phyloP scores from a whole-genome alignment of 2,888 invertebrate genomes.

The Arrhopalites spinosus region DNA sequence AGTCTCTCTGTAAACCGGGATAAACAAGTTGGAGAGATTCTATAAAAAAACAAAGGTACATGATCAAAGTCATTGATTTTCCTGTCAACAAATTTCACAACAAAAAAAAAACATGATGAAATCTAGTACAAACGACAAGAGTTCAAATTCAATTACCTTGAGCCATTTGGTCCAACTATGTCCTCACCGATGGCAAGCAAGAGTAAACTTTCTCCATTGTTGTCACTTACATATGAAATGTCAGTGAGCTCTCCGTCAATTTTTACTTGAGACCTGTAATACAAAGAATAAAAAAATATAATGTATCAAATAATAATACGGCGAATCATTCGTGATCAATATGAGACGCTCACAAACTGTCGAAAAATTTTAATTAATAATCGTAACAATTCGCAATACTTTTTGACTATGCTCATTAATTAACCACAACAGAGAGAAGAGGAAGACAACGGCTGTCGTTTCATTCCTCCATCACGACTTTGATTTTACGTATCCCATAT shows the following conservation, averaged over 20 bases:
- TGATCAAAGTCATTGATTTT: neutral
- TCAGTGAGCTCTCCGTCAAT: slow-evolving; percentile 51
- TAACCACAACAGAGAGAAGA: no score
- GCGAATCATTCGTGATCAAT: no score
- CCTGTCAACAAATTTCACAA: neutral
- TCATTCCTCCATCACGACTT: no score
- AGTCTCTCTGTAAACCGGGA: slow-evolving; percentile 22
- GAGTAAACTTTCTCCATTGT: slow-evolving; percentile 52
- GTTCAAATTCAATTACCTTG: neutral
- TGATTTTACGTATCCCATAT: no score
- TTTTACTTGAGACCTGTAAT: slow-evolving; percentile 47
- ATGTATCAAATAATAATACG: no score
- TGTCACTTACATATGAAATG: slow-evolving; percentile 53
- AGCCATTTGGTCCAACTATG: neutral
- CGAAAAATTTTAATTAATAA: no score
- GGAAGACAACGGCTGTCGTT: no score
- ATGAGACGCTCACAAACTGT: no score
- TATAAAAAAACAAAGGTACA: neutral
- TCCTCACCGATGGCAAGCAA: slow-evolving; percentile 45
- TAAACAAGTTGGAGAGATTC: slow-evolving; percentile 2
- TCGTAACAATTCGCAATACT: no score
- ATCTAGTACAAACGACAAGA: no score
- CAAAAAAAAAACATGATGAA: no score
- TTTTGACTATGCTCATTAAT: no score
- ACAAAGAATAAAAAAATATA: neutral